Percentiles rank a stretch among this genome's conserved stretches.
Conservation (phyloP, 1,140 invertebrate species). For the Drosophila sechellia region DNA sequence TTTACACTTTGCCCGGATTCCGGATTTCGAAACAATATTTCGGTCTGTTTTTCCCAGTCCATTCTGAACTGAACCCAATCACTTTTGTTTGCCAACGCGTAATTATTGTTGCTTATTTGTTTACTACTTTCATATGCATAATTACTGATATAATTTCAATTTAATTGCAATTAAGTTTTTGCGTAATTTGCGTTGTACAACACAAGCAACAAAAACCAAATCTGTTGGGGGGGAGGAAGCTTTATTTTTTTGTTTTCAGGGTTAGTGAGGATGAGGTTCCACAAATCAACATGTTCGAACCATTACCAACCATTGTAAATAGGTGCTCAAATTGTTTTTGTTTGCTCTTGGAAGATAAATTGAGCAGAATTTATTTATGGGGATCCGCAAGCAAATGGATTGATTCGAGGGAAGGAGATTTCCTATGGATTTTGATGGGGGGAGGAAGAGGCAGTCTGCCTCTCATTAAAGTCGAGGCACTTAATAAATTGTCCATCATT, state of each 20-base stretch:
- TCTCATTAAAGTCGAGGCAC: constrained; percentile 16
- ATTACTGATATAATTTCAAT: constrained; percentile 76
- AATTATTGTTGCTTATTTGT: constrained; percentile 70
- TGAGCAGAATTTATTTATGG: constrained; percentile 71
- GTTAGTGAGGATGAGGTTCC: not conserved
- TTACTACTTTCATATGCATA: constrained; percentile 73
- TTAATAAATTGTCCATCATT: constrained; percentile 74
- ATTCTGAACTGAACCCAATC: constrained; percentile 21
- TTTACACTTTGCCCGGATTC: constrained; percentile 40
- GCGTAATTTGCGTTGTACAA: constrained; percentile 54
- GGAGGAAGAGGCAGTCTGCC: not conserved
- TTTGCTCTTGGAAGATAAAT: constrained; percentile 72
- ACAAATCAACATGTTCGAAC: constrained; percentile 46
- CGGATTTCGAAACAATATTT: constrained; percentile 32
- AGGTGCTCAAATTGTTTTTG: constrained; percentile 68
- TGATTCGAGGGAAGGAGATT: constrained; percentile 42
- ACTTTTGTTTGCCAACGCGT: constrained; percentile 58
- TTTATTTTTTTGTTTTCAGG: not conserved
- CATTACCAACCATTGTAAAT: constrained; percentile 57
- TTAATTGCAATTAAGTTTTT: constrained; percentile 79
- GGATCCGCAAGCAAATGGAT: constrained; percentile 49
- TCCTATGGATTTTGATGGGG: constrained; percentile 11
- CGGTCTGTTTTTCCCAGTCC: constrained; percentile 5
- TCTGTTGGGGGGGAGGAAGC: constrained; percentile 21
- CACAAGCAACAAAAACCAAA: constrained; percentile 37